These are phyloP conservation scores for Apeira syringaria DNA, from an alignment of 2,888 invertebrate genomes.

Conservation along the genomic window DNA sequence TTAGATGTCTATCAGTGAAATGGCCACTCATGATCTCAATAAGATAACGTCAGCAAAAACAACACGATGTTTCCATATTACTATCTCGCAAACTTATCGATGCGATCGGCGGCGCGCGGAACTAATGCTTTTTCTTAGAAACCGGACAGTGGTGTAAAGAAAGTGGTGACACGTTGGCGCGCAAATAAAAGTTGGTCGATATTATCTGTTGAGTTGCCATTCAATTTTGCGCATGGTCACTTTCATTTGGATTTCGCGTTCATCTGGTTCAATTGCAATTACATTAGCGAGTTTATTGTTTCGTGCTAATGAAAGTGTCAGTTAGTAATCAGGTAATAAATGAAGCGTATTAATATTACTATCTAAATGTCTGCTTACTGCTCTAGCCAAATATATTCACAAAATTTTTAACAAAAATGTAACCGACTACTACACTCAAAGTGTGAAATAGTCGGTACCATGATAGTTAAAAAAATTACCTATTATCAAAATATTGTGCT, in stretches of 20 bases:
- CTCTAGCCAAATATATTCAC: too few species aligned
- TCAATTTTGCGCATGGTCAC: constrained; percentile 39
- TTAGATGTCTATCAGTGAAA: constrained; percentile 30
- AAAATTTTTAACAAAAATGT: too few species aligned
- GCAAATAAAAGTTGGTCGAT: constrained; percentile 2
- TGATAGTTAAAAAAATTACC: too few species aligned
- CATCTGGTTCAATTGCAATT: constrained; percentile 61
- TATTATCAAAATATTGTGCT: too few species aligned
- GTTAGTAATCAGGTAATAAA: too few species aligned
- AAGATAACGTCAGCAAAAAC: constrained; percentile 34
- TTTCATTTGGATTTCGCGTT: constrained; percentile 51
- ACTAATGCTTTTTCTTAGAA: constrained; percentile 4
- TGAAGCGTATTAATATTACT: too few species aligned
- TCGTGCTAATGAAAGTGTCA: constrained; percentile 30
- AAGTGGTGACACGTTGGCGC: constrained; percentile 20
- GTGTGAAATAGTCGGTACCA: too few species aligned
- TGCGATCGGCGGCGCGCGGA: constrained; percentile 13
- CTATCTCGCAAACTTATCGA: constrained; percentile 13
- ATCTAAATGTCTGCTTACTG: too few species aligned
- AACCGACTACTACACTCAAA: too few species aligned
- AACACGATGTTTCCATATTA: constrained; percentile 18
- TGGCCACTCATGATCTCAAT: constrained; percentile 27
- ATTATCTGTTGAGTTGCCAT: constrained; percentile 11
- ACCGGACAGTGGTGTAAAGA: constrained; percentile 5
- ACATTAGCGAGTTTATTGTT: constrained; percentile 42